Percentiles rank a stretch among this genome's conserved stretches.
Evolutionary conservation across 92 coral and sea anemone genomes (phyloP).

Genomic region (Plumapathes pennacea): DNA sequence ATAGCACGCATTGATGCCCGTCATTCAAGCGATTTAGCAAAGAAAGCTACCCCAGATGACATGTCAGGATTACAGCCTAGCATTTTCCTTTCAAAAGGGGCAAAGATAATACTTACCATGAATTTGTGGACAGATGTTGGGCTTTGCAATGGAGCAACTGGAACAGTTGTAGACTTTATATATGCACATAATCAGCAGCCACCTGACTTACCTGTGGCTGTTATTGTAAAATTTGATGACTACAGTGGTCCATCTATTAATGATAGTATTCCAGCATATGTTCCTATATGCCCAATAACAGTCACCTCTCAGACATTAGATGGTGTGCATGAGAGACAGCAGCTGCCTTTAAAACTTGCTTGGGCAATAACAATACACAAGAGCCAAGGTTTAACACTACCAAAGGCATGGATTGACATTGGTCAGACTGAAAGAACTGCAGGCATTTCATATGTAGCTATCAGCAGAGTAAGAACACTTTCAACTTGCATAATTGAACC

Average conservation of each 20-base stretch:
- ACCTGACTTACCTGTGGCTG: constrained; percentile 6
- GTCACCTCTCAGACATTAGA: constrained; percentile 13
- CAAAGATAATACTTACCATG: constrained; percentile 14
- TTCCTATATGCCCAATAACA: constrained; percentile 29
- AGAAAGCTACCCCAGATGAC: constrained; percentile 34
- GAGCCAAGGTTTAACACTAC: constrained; percentile 3
- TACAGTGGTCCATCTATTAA: constrained; percentile 18
- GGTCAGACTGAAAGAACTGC: constrained; percentile 13
- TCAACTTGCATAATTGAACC: too few species aligned
- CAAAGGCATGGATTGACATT: constrained; percentile 43
- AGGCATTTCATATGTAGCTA: constrained; percentile 20
- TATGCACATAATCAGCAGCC: constrained; percentile 12
- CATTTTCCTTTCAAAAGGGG: constrained; percentile 30
- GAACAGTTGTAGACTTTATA: neutral
- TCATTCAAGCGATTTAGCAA: constrained; percentile 37
- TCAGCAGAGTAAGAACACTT: constrained; percentile 18
- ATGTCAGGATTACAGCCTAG: constrained; percentile 34
- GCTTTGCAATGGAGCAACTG: constrained; percentile 19
- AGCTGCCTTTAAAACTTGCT: constrained; percentile 20
- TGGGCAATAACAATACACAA: constrained; percentile 24
- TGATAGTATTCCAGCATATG: constrained; percentile 2
- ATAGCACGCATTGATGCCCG: constrained; percentile 26
- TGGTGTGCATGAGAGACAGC: constrained; percentile 30
- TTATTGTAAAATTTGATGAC: constrained; percentile 18
- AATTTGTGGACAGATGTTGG: constrained; percentile 29